phyloP scores from a whole-genome alignment of 2,113 vertebrate genomes.

The Corythaeola cristata region DNA sequence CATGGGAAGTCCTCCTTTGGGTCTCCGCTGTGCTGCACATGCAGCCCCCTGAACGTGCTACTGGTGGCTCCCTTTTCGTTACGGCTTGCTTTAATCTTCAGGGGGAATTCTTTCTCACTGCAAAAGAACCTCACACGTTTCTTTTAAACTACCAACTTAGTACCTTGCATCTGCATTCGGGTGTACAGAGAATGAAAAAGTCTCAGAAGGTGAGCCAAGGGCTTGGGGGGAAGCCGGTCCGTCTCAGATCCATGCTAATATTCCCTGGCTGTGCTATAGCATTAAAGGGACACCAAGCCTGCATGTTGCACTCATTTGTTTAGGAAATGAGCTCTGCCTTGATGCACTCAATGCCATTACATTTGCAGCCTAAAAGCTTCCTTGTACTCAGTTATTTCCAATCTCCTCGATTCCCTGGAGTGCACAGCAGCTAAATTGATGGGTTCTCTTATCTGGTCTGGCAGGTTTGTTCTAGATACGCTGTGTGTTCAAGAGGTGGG shows the following conservation, averaged over 20 bases:
- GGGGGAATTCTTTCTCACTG: background rate
- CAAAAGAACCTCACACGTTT: background rate
- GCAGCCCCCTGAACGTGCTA: background rate
- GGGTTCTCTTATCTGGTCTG: constrained; percentile 57
- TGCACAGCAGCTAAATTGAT: constrained; percentile 12
- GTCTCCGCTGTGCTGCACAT: background rate
- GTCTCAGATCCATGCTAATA: constrained; percentile 23
- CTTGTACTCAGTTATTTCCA: constrained; percentile 53
- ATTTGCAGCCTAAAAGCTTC: constrained; percentile 62
- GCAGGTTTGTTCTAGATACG: constrained; percentile 44
- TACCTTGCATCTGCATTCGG: constrained; percentile 25
- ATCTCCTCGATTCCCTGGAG: constrained; percentile 50
- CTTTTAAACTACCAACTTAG: background rate
- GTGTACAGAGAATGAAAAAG: background rate
- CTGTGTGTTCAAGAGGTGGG: constrained; percentile 49
- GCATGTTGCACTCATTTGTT: constrained; percentile 51
- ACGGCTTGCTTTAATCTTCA: background rate
- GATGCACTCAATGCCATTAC: constrained; percentile 53
- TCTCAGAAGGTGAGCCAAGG: constrained; percentile 52
- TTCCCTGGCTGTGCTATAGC: constrained; percentile 3
- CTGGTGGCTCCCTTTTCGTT: background rate
- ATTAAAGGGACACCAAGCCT: constrained; percentile 17
- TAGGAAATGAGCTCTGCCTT: constrained; percentile 64
- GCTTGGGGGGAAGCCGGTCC: constrained; percentile 34
- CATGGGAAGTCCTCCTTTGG: background rate